Evolutionary conservation across 2,888 invertebrate species (phyloP), one percentile per base, ranked within the genome.

Genomic region (Leucania comma): DNA sequence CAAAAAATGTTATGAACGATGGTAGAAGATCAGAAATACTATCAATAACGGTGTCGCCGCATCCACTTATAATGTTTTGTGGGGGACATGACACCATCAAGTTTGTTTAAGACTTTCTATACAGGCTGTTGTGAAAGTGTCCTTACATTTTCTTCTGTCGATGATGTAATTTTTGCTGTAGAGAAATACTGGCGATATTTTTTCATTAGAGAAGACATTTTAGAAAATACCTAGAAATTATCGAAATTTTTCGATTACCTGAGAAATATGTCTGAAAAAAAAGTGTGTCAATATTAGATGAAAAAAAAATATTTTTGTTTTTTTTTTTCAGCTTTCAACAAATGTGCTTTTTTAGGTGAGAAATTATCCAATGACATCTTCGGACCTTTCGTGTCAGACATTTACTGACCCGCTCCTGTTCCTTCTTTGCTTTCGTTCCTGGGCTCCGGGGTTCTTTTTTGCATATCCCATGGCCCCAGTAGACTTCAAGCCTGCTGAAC

Each of bases 1-100:
- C 86, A 93, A 94, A 94, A 94, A 94, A 93, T 90, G 91, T 93
- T 90, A 93, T 92, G 91, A 93, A 93, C 91, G 94, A 93, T 92
- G 89, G 91, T 89, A 81, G 88, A 86, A 90, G 90, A 90, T 89
- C 90, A 87, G 88, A 89, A 91, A 89, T 87, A 85, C 89, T 92
- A 94, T 94, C 91, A 92, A 93, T 93, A 93, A 91, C 83, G 68
- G 82, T 84, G 86, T 81, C 86, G 85, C 86, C 84, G 75, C 81
- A 78, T 87, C 83, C 85, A 86, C 85, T 83, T 81, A 72, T 63
- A 68, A 63, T 72, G 73, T 73, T 72, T 72, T 51, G 58, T 50
- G 69, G 73, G 82, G 83, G 83, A 74, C 78, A 76, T 64, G 82
- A 74, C 70, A 72, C 73, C 57, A 58, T 72, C 56, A 75, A 78